phyloP scores from a whole-genome alignment of 2,113 vertebrate genomes.

The Barnardius zonarius region DNA sequence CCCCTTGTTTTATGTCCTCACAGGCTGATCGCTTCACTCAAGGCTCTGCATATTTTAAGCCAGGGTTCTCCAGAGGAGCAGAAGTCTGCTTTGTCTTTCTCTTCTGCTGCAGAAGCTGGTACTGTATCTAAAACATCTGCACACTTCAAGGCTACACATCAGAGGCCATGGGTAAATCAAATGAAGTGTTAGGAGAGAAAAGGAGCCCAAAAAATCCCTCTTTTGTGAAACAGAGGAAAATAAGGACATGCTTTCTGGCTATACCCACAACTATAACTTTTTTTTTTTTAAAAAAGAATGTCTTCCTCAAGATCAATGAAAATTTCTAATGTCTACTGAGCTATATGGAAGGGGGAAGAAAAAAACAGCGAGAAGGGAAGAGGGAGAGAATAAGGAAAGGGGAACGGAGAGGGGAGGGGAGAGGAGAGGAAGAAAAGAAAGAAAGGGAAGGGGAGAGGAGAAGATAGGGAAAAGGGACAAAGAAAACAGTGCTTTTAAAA shows the following conservation, averaged over 20 bases:
- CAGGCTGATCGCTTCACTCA: background rate
- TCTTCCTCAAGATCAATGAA: background rate
- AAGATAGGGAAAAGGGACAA: background rate
- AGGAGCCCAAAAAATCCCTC: background rate
- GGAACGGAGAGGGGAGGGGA: too few relatives aligned
- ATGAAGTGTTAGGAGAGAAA: background rate
- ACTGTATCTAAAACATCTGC: background rate
- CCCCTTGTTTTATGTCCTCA: background rate
- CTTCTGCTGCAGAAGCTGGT: background rate
- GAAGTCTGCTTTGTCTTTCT: background rate
- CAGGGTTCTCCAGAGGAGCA: background rate
- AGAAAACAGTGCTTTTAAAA: background rate
- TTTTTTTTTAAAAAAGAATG: background rate
- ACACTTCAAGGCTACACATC: background rate
- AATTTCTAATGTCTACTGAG: background rate
- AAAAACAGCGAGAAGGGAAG: background rate
- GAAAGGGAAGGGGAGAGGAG: too few relatives aligned
- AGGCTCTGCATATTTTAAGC: background rate
- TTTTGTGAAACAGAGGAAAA: background rate
- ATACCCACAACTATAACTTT: too few relatives aligned
- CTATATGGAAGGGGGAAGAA: background rate
- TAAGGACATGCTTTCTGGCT: background rate
- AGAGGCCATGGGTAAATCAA: background rate
- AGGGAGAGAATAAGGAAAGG: accelerated
- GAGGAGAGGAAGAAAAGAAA: too few relatives aligned